These are phyloP conservation scores for Ectemnius continuus DNA, from an alignment of 2,888 invertebrate species.

Conservation along the genomic window DNA sequence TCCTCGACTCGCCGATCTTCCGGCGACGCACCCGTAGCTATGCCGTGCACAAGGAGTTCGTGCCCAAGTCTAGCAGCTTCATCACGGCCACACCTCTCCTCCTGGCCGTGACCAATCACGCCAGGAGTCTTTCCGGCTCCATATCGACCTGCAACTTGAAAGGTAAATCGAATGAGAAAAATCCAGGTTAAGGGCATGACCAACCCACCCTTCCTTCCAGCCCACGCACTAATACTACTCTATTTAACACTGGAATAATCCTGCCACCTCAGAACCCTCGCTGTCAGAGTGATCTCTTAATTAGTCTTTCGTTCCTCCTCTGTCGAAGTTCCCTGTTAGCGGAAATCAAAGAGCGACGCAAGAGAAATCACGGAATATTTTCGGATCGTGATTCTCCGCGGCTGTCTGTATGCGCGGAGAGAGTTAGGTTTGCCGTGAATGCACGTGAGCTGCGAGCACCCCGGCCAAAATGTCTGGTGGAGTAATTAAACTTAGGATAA, in stretches of 20 bases:
- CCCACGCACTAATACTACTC: too few relatives aligned
- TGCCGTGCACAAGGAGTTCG: slow-evolving; percentile 71
- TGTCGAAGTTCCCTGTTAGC: too few relatives aligned
- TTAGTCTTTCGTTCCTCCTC: too few relatives aligned
- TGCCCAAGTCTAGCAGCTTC: slow-evolving; percentile 72
- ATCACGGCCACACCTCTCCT: slow-evolving; percentile 73
- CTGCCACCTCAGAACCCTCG: too few relatives aligned
- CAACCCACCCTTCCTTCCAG: too few relatives aligned
- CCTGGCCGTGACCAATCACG: slow-evolving; percentile 73
- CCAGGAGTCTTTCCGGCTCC: slow-evolving; percentile 70
- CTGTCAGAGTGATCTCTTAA: too few relatives aligned
- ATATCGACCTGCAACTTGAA: slow-evolving; percentile 71
- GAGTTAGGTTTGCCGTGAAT: not conserved
- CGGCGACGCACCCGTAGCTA: slow-evolving; percentile 74
- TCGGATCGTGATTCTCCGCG: not conserved
- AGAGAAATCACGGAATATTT: slow-evolving; percentile 11
- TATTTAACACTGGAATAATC: too few relatives aligned
- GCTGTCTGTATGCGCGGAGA: not conserved
- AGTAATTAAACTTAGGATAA: slow-evolving; percentile 46
- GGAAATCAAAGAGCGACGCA: too few relatives aligned
- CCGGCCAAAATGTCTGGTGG: slow-evolving; percentile 32
- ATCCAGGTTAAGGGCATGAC: slow-evolving; percentile 49
- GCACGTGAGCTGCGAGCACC: slow-evolving; percentile 5
- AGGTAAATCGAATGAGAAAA: slow-evolving; percentile 67
- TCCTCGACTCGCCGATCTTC: slow-evolving; percentile 74